phyloP scores from a whole-genome alignment of 2,113 vertebrate genomes.

The Seriola aureovittata region DNA sequence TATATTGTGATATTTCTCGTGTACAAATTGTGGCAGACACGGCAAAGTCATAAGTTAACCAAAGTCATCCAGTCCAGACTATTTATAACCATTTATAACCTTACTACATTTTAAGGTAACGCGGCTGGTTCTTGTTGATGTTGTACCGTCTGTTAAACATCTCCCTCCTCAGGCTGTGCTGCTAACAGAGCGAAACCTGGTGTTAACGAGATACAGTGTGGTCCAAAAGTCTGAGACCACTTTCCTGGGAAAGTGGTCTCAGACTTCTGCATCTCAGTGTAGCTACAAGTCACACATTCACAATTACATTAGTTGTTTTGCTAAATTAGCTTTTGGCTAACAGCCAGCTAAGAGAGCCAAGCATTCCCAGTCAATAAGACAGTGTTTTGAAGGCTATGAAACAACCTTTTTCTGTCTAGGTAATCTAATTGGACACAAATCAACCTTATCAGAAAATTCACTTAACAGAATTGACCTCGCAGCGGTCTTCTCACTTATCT shows the following conservation, averaged over 20 bases:
- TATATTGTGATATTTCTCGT: conserved; percentile 10
- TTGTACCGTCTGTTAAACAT: background rate
- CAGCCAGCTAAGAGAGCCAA: background rate
- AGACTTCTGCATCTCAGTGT: too few species aligned
- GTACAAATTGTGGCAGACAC: background rate
- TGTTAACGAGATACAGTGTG: background rate
- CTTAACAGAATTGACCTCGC: conserved; percentile 36
- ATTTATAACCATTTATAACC: background rate
- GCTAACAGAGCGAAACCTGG: background rate
- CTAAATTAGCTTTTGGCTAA: conserved; percentile 34
- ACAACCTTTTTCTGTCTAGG: background rate
- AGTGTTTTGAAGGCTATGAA: conserved; percentile 13
- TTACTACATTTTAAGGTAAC: background rate
- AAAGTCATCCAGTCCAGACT: background rate
- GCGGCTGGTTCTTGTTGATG: background rate
- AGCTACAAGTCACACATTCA: background rate
- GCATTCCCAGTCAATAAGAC: background rate
- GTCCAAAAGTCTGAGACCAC: too few species aligned
- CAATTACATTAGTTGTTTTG: background rate
- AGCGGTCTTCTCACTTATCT: conserved; percentile 34
- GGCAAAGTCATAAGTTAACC: background rate
- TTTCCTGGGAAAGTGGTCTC: too few species aligned
- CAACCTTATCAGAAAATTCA: conserved; percentile 39
- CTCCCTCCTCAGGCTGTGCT: background rate
- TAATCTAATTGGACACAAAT: conserved; percentile 42